Conservation (phyloP, 2,888 invertebrate genomes). For the Carpatolechia fugitivella region DNA sequence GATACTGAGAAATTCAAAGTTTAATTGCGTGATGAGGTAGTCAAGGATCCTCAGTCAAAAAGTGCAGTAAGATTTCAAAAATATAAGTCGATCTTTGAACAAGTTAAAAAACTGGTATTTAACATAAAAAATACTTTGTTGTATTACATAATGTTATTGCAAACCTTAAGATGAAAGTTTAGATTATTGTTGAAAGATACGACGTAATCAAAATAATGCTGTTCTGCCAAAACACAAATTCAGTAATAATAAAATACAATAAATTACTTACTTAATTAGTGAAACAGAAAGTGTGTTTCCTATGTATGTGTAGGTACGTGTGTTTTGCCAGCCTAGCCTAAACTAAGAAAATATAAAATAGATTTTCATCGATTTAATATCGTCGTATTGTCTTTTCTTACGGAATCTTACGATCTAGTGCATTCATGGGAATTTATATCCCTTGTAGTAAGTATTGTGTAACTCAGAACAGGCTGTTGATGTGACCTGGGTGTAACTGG, state of each 20-base stretch:
- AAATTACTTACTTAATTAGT: slow-evolving; percentile 19
- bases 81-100: slow-evolving; percentile 56
- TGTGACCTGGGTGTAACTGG: slow-evolving; percentile 75
- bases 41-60: slow-evolving; percentile 71
- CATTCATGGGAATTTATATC: slow-evolving; percentile 50
- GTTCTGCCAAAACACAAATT: slow-evolving; percentile 72
- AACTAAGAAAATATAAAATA: slow-evolving; percentile 72
- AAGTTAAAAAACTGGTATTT: slow-evolving; percentile 25
- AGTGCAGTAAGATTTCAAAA: slow-evolving; percentile 75
- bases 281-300: slow-evolving; percentile 16
- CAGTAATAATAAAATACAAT: slow-evolving; percentile 29
- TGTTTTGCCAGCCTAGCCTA: slow-evolving; percentile 74
- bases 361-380: slow-evolving; percentile 39
- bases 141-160: neutral
- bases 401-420: slow-evolving; percentile 49
- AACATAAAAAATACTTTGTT: neutral
- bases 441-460: slow-evolving; percentile 47
- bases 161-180: neutral
- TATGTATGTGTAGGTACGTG: slow-evolving; percentile 39
- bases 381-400: slow-evolving; percentile 41
- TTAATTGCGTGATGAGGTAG: slow-evolving; percentile 25
- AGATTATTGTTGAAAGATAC: slow-evolving; percentile 50
- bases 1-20: slow-evolving; percentile 1
- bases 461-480: slow-evolving; percentile 58
- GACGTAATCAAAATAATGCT: slow-evolving; percentile 58